A percentile compares a stretch with the other conserved stretches of the same genome.
Conservation (phyloP, 2,797 vertebrate genomes). For the Girardinus metallicus region DNA sequence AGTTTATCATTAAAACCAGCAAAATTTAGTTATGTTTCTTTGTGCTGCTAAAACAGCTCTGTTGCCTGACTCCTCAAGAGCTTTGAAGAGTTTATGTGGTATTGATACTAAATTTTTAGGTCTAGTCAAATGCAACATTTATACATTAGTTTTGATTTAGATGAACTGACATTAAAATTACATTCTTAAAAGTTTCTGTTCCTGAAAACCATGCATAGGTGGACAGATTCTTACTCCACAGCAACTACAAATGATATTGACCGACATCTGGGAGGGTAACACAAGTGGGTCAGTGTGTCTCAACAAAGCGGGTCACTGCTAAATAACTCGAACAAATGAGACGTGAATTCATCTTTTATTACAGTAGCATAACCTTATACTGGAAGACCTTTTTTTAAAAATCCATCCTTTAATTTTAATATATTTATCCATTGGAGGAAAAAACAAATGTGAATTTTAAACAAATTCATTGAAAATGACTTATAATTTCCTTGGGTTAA, state of each 20-base stretch:
- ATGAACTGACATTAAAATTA: neutral
- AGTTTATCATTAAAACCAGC: neutral
- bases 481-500: neutral
- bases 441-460: too few species aligned
- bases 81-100: neutral
- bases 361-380: too few species aligned
- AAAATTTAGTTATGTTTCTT: neutral
- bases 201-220: neutral
- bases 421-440: neutral
- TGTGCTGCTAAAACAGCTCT: neutral
- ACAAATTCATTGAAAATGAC: neutral
- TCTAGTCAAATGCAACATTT: neutral
- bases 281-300: too few species aligned
- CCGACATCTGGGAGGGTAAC: slow-evolving; percentile 42
- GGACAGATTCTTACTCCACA: slow-evolving; percentile 43
- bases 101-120: neutral
- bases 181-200: neutral
- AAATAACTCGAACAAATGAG: slow-evolving; percentile 15
- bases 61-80: neutral
- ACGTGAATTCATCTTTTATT: too few species aligned
- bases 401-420: neutral
- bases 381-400: neutral
- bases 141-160: neutral
- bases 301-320: slow-evolving; percentile 57
- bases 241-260: slow-evolving; percentile 52